Percentiles rank a stretch among this genome's conserved stretches.
Evolutionary conservation across 2,888 invertebrate species (phyloP).

Genomic region (Agrypnus murinus): DNA sequence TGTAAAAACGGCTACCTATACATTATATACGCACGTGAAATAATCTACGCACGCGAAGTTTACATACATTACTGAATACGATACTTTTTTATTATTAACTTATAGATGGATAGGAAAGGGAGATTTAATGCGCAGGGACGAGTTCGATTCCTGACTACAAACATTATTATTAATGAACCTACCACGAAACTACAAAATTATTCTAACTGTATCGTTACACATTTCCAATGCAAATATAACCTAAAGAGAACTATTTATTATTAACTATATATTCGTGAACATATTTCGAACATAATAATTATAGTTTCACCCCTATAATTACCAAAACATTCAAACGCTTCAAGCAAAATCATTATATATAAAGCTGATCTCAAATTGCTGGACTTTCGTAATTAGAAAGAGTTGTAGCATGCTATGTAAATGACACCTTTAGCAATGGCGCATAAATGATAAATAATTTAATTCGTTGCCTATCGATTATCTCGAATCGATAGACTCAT

Average conservation of each 20-base stretch:
- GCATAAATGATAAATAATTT: background rate
- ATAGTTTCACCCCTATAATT: slow-evolving; percentile 33
- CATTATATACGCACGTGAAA: slow-evolving; percentile 40
- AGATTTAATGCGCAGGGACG: slow-evolving; percentile 11
- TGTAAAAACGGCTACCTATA: slow-evolving; percentile 21
- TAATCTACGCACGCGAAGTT: slow-evolving; percentile 35
- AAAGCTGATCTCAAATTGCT: slow-evolving; percentile 34
- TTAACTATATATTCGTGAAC: slow-evolving; percentile 28
- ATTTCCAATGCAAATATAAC: background rate
- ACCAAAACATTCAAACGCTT: slow-evolving; percentile 34
- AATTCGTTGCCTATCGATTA: too few relatives aligned
- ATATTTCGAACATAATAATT: slow-evolving; percentile 11
- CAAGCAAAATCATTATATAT: slow-evolving; percentile 22
- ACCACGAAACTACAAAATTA: slow-evolving; percentile 5
- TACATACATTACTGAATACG: background rate
- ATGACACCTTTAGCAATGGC: background rate
- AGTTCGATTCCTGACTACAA: slow-evolving; percentile 16
- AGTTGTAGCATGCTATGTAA: slow-evolving; percentile 18
- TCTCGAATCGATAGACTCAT: too few relatives aligned
- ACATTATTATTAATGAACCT: slow-evolving; percentile 4
- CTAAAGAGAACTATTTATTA: slow-evolving; percentile 20
- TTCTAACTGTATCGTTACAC: background rate
- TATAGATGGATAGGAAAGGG: slow-evolving; percentile 12
- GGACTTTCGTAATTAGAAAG: slow-evolving; percentile 31
- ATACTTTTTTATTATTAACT: background rate